A percentile compares a stretch with the other conserved stretches of the same genome.
Evolutionary conservation across 2,797 vertebrate species (phyloP).

Genomic region (Telmatherina bonti): DNA sequence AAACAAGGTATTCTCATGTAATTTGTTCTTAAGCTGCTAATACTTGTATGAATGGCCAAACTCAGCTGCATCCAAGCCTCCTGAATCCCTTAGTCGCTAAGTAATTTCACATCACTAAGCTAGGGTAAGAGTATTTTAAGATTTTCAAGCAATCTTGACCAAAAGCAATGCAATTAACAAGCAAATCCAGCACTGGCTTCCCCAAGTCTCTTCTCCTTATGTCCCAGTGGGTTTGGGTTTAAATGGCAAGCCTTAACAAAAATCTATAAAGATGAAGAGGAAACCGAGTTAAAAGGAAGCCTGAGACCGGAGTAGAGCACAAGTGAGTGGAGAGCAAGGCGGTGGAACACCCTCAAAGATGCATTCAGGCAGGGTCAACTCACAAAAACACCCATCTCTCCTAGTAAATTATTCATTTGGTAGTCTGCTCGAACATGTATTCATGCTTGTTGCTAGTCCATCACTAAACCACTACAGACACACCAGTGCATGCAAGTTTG

Average conservation of each 20-base stretch:
- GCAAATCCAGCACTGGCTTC: constrained; percentile 32
- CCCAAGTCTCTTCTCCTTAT: constrained; percentile 33
- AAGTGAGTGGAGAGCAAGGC: constrained; percentile 35
- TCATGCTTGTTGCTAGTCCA: constrained; percentile 44
- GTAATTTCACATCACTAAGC: constrained; percentile 44
- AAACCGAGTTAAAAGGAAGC: constrained; percentile 48
- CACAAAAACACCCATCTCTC: constrained; percentile 59
- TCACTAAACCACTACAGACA: constrained; percentile 24
- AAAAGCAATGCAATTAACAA: constrained; percentile 58
- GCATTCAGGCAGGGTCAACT: constrained; percentile 33
- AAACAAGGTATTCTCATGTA: neutral
- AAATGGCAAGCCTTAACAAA: constrained; percentile 64
- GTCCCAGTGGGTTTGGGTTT: constrained; percentile 49
- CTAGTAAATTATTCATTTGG: constrained; percentile 69
- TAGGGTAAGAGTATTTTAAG: constrained; percentile 48
- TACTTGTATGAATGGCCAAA: constrained; percentile 1
- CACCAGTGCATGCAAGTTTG: constrained; percentile 22
- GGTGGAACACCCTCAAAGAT: constrained; percentile 22
- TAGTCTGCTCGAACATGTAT: constrained; percentile 56
- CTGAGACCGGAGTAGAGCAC: constrained; percentile 36
- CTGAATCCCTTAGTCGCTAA: constrained; percentile 5
- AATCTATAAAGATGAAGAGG: constrained; percentile 45
- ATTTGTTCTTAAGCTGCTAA: neutral
- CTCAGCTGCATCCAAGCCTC: neutral
- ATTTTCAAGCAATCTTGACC: constrained; percentile 55